These are phyloP conservation scores for Pantelozetes paolii DNA, from an alignment of 2,888 invertebrate species.

Conservation along the genomic window DNA sequence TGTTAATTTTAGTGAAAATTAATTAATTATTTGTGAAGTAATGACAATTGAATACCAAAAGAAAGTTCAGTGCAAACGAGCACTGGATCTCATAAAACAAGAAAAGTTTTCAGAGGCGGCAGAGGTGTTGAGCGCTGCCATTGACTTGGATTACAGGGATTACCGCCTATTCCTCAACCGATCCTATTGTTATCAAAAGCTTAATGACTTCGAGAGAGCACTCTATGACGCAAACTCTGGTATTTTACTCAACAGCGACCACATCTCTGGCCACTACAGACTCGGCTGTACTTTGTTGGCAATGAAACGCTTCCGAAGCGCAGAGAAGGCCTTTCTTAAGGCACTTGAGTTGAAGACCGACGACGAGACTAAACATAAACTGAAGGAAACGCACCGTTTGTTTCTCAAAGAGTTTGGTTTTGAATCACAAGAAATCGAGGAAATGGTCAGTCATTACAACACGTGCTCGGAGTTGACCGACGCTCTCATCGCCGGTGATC, in stretches of 20 bases:
- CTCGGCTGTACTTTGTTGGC: background rate
- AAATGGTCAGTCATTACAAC: background rate
- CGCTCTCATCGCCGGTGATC: background rate
- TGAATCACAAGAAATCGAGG: background rate
- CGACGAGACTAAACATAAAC: background rate
- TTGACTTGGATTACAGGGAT: background rate
- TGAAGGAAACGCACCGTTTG: background rate
- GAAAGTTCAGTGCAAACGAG: too few species aligned
- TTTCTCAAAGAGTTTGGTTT: conserved; percentile 20
- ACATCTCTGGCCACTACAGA: background rate
- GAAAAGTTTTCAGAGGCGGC: background rate
- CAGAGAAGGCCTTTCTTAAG: background rate
- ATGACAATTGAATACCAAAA: too few species aligned
- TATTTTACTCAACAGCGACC: background rate
- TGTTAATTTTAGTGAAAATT: too few species aligned
- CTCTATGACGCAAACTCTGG: background rate
- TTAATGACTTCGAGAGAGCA: background rate
- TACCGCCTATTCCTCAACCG: background rate
- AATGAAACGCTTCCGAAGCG: background rate
- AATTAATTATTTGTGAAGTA: too few species aligned
- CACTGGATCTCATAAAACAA: too few species aligned
- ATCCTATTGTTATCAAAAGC: conserved; percentile 7
- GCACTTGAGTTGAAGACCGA: background rate
- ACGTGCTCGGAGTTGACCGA: background rate
- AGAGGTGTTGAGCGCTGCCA: background rate